Evolutionary conservation across 2,888 invertebrate genomes (phyloP).

Genomic region (Diadromus collaris): DNA sequence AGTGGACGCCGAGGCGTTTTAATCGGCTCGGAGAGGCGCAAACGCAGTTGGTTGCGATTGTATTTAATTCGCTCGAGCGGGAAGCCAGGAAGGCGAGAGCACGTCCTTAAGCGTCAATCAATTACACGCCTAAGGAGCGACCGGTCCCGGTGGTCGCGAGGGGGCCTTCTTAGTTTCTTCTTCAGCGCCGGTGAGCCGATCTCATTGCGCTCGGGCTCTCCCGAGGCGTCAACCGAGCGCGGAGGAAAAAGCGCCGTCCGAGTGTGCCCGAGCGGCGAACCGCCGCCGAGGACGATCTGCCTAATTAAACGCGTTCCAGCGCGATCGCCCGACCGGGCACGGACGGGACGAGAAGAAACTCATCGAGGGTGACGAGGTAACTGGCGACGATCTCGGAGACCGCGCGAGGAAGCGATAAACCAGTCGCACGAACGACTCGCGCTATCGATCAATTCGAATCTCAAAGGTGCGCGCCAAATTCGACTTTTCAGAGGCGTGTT

Average conservation of each 20-base stretch:
- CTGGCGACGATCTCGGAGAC: not conserved
- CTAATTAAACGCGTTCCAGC: conserved; percentile 64
- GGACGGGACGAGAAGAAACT: conserved; percentile 32
- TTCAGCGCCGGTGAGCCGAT: not conserved
- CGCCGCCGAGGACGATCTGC: conserved; percentile 44
- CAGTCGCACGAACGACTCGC: not conserved
- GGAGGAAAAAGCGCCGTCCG: conserved; percentile 39
- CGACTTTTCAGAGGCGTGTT: too few species aligned
- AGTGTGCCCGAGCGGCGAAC: conserved; percentile 20
- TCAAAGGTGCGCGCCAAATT: not conserved
- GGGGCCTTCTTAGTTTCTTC: conserved; percentile 3
- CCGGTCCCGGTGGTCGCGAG: conserved; percentile 42
- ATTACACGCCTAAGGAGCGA: conserved; percentile 61
- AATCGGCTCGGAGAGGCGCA: conserved; percentile 2
- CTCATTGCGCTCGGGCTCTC: conserved; percentile 12
- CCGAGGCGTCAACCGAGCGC: conserved; percentile 37
- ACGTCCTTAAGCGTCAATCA: conserved; percentile 64
- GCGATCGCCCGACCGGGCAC: conserved; percentile 25
- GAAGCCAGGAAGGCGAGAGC: conserved; percentile 18
- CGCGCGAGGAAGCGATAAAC: conserved; percentile 36
- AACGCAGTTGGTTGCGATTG: conserved; percentile 36
- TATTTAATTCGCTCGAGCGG: conserved; percentile 44
- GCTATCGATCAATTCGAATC: conserved; percentile 28
- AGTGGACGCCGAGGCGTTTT: not conserved
- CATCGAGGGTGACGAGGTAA: conserved; percentile 23